Evolutionary conservation across 1,140 invertebrate genomes (phyloP), one percentile per base, ranked within the genome.

Genomic region (Tetragnatha versicolor): DNA sequence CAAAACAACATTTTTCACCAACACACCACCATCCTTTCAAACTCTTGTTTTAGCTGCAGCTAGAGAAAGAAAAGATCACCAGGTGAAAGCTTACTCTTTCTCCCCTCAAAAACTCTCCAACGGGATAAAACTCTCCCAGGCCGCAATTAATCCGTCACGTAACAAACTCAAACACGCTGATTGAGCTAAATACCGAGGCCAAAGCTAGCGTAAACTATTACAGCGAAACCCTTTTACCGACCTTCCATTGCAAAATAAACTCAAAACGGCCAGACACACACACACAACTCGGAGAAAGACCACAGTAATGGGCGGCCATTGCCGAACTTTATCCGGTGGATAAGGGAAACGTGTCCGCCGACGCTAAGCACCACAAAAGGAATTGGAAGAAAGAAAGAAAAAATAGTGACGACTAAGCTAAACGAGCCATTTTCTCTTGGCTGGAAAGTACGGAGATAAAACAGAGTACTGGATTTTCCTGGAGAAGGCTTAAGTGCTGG

Each of bases 401-500:
- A 51, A n/a, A n/a, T n/a, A 68, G 42, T 68, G 65, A 42, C 25
- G 42, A 29, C 27, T 68, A 17, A 7, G 65, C 65, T 49, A 68
- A 68, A 51, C 65, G 65, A 68, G 65, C 45, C 45, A 49, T 68
- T 68, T 49, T 68, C 65, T 33, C 45, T 29, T 3, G 65, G 42
- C 42, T 45, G 42, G 51, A 49, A 68, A 68, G 25, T 12, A 42
- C n/a, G 65, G 65, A 49, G 45, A 68, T 49, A 68, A 68, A 51
- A 68, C 27, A 51, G 25, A 3, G 51, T 12, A 25, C 42, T 45
- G 1, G 27, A 55, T 17, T 55, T 55, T 22, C 51, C 17, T 0
- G 3, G 51, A 22, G 25, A 55, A 49, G 61, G 35, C 37, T 65
- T 65, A 65, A 65, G 61, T 65, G 37, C 39, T 27, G 37, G 10